Evolutionary conservation across 2,888 invertebrate genomes (phyloP).

Genomic region (Rhagophthalmus giganteus): DNA sequence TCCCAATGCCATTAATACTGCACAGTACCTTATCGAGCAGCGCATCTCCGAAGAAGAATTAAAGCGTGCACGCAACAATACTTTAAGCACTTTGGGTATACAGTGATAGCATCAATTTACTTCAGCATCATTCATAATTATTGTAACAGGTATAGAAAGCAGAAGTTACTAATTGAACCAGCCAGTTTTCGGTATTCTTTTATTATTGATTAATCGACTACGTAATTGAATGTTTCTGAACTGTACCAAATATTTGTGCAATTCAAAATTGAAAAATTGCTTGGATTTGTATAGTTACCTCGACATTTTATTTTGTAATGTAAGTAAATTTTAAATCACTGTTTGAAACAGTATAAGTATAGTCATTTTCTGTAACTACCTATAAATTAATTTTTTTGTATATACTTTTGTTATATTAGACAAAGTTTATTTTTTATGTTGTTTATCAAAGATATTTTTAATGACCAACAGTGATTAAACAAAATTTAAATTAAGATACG

Average conservation of each 20-base stretch:
- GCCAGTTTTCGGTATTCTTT: too few species aligned
- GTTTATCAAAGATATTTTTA: conserved; percentile 10
- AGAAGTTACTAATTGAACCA: conserved; percentile 39
- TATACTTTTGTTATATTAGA: conserved; percentile 13
- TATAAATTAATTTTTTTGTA: conserved; percentile 8
- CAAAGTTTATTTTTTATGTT: conserved; percentile 21
- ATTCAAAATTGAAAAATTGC: too few species aligned
- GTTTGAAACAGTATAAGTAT: conserved; percentile 24
- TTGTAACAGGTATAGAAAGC: conserved; percentile 40
- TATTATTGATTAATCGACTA: too few species aligned
- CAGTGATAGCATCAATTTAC: conserved; percentile 59
- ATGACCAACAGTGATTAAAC: too few species aligned
- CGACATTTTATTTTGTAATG: conserved; percentile 4
- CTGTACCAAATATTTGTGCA: too few species aligned
- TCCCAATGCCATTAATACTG: conserved; percentile 84
- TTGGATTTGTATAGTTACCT: too few species aligned
- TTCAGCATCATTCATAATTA: conserved; percentile 16
- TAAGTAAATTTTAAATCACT: conserved; percentile 26
- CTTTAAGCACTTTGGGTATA: conserved; percentile 69
- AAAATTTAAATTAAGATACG: too few species aligned
- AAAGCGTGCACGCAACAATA: conserved; percentile 90
- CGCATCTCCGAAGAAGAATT: conserved; percentile 94
- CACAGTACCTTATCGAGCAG: conserved; percentile 95
- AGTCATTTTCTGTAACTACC: too few species aligned
- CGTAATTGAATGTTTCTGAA: too few species aligned